Percentiles rank a stretch among this genome's conserved stretches.
phyloP scores from a whole-genome alignment of 2,888 invertebrate species.

The Tinea trinotella region DNA sequence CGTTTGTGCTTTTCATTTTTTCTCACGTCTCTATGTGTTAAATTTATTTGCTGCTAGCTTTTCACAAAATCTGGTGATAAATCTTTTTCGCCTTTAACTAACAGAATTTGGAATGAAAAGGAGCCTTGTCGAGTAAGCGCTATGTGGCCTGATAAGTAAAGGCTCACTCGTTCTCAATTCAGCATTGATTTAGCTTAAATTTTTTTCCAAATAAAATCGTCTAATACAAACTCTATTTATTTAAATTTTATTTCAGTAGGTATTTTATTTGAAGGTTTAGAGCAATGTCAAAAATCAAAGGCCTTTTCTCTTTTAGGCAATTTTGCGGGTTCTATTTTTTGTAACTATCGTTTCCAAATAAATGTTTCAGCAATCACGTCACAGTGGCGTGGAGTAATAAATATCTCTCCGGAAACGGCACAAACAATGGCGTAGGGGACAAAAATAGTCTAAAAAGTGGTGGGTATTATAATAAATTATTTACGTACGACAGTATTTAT shows the following conservation, averaged over 20 bases:
- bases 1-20: constrained; percentile 12
- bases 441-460: constrained; percentile 4
- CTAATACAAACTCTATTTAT: too few species aligned
- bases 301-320: too few species aligned
- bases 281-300: too few species aligned
- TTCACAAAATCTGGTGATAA: constrained; percentile 14
- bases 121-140: not conserved
- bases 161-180: not conserved
- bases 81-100: constrained; percentile 13
- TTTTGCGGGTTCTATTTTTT: not conserved
- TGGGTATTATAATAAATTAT: constrained; percentile 12
- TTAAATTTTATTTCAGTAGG: too few species aligned
- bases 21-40: constrained; percentile 13
- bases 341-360: constrained; percentile 33
- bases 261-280: too few species aligned
- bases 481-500: constrained; percentile 12
- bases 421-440: constrained; percentile 47
- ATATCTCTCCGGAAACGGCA: constrained; percentile 49
- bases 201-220: too few species aligned
- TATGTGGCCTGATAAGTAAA: not conserved
- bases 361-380: constrained; percentile 34
- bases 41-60: constrained; percentile 12
- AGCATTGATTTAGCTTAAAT: not conserved
- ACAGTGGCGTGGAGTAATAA: constrained; percentile 37
- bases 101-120: constrained; percentile 4